Percentiles rank a stretch among this genome's conserved stretches.
phyloP scores from a whole-genome alignment of 2,113 vertebrate species.

The Pteronura brasiliensis region DNA sequence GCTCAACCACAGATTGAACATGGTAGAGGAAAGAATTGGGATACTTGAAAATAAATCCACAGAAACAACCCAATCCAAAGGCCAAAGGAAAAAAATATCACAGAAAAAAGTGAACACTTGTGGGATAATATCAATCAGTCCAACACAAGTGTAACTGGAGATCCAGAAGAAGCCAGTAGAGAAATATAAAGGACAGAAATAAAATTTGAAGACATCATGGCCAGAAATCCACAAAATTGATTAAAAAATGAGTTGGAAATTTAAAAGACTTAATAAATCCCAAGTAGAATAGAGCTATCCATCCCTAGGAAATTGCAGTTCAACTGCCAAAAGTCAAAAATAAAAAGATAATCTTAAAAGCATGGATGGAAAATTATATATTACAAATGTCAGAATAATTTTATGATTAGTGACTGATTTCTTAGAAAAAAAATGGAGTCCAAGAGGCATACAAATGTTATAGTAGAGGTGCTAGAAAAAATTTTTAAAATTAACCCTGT shows the following conservation, averaged over 20 bases:
- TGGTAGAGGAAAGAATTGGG: neutral
- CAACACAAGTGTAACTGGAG: neutral
- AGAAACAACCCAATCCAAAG: neutral
- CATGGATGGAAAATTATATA: neutral
- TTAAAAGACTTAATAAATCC: neutral
- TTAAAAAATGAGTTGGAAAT: neutral
- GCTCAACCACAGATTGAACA: no score
- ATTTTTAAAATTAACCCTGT: neutral
- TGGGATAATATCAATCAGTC: neutral
- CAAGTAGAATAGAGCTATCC: neutral
- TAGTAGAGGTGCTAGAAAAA: neutral
- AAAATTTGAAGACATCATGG: neutral
- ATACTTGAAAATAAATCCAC: neutral
- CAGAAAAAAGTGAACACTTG: neutral
- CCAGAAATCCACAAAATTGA: neutral
- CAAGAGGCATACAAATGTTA: neutral
- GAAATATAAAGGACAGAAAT: neutral
- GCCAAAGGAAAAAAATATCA: neutral
- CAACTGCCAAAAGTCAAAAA: neutral
- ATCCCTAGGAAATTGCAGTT: neutral
- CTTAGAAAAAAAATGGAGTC: neutral
- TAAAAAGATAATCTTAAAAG: neutral
- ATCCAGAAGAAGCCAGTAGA: neutral
- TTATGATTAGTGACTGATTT: neutral
- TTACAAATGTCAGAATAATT: neutral